Evolutionary conservation across 2,113 vertebrate genomes (phyloP).

Genomic region (Canis aureus): DNA sequence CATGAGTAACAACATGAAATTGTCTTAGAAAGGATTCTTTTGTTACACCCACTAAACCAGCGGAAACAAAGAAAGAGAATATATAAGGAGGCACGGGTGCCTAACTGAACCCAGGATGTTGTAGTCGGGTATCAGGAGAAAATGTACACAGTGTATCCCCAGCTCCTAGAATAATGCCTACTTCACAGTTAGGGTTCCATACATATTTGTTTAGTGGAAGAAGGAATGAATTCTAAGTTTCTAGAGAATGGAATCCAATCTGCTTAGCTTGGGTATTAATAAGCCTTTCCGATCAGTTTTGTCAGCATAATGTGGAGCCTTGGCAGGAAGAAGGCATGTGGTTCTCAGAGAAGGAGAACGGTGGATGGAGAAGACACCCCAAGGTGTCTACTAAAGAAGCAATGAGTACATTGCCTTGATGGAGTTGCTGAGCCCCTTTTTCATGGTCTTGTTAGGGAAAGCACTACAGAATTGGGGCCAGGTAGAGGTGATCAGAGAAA

Average conservation of each 20-base stretch:
- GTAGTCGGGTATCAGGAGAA: not conserved
- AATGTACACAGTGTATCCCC: not conserved
- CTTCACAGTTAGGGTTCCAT: not conserved
- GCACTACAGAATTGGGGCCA: not conserved
- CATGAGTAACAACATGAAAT: not conserved
- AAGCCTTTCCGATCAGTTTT: not conserved
- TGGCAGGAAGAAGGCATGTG: not conserved
- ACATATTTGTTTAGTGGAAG: not conserved
- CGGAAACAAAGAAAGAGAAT: not conserved
- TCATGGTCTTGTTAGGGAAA: not conserved
- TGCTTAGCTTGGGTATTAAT: not conserved
- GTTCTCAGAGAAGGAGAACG: not conserved
- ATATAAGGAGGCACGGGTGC: not conserved
- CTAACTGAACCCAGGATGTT: not conserved
- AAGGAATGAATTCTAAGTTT: not conserved
- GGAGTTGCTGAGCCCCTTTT: not conserved
- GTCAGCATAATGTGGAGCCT: not conserved
- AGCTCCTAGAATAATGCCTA: not conserved
- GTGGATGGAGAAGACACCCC: not conserved
- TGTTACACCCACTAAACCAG: not conserved
- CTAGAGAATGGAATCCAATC: not conserved
- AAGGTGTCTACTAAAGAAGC: not conserved
- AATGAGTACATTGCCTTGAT: not conserved
- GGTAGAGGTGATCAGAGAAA: not conserved
- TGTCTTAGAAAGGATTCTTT: not conserved